Conservation (phyloP, 2,113 vertebrate species). For the Nothobranchius kuhntae region DNA sequence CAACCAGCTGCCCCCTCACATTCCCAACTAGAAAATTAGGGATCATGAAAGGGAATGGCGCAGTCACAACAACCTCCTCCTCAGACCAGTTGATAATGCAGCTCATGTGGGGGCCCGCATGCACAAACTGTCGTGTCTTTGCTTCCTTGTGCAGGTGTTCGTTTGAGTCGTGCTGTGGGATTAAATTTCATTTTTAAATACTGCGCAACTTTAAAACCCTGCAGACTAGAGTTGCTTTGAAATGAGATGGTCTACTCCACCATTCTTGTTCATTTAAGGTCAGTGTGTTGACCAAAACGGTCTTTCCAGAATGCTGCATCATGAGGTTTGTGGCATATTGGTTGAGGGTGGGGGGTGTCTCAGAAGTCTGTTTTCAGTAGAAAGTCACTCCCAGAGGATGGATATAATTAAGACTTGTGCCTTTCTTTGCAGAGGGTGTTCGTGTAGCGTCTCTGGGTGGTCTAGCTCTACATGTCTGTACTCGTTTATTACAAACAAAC, state of each 20-base stretch:
- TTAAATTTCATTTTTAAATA: no score
- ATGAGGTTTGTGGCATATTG: slow-evolving; percentile 64
- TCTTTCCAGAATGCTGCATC: slow-evolving; percentile 50
- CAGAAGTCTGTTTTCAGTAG: slow-evolving; percentile 61
- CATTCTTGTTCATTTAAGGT: slow-evolving; percentile 41
- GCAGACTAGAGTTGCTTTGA: neutral
- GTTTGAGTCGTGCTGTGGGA: slow-evolving; percentile 9
- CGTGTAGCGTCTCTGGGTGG: slow-evolving; percentile 74
- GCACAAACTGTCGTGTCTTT: neutral
- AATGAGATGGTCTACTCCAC: neutral
- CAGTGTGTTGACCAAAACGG: slow-evolving; percentile 43
- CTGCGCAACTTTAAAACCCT: no score
- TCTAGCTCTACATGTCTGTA: slow-evolving; percentile 71
- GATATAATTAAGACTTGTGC: slow-evolving; percentile 79
- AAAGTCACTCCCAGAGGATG: slow-evolving; percentile 74
- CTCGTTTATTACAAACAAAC: slow-evolving; percentile 71
- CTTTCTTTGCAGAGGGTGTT: slow-evolving; percentile 54
- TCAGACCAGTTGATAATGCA: slow-evolving; percentile 68
- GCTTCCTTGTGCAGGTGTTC: slow-evolving; percentile 29
- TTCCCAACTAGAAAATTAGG: slow-evolving; percentile 84
- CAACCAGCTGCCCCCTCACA: slow-evolving; percentile 65
- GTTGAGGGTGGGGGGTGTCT: slow-evolving; percentile 23
- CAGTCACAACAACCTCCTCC: slow-evolving; percentile 67
- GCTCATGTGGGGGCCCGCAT: slow-evolving; percentile 38
- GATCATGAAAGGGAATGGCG: slow-evolving; percentile 71